phyloP scores from a whole-genome alignment of 2,888 invertebrate genomes.

The Iselma pallidipennis region DNA sequence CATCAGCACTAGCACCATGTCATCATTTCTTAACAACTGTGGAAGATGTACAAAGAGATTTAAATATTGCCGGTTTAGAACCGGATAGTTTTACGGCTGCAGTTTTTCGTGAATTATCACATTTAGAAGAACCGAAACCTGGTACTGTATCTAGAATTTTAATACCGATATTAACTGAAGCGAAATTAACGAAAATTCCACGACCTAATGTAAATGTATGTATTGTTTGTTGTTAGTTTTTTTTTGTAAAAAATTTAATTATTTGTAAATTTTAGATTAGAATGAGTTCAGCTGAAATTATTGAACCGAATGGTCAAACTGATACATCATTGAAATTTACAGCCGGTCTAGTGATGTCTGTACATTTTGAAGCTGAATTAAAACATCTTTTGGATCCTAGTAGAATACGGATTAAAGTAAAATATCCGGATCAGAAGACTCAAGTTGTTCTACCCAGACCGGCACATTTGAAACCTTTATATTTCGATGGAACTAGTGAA shows the following conservation, averaged over 20 bases:
- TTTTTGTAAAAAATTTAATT: too few species aligned
- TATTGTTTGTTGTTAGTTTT: too few species aligned
- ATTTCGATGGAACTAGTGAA: too few species aligned
- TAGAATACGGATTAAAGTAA: conserved; percentile 79
- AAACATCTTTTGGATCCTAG: conserved; percentile 74
- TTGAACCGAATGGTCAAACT: conserved; percentile 87
- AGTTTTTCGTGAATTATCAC: conserved; percentile 77
- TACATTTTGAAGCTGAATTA: conserved; percentile 86
- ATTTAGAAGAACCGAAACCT: conserved; percentile 81
- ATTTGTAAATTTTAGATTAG: too few species aligned
- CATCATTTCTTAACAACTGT: conserved; percentile 74
- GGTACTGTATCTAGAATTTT: conserved; percentile 78
- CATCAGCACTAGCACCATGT: conserved; percentile 73
- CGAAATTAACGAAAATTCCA: conserved; percentile 69
- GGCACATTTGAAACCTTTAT: conserved; percentile 74
- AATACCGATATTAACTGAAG: conserved; percentile 73
- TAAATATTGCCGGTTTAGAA: conserved; percentile 59
- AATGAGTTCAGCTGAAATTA: conserved; percentile 79
- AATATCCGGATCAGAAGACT: conserved; percentile 89
- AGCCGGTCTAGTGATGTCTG: conserved; percentile 86
- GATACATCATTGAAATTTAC: too few species aligned
- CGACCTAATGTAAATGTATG: conserved; percentile 67
- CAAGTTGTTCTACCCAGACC: conserved; percentile 80
- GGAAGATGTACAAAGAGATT: conserved; percentile 59
- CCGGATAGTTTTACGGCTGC: conserved; percentile 81